Base-by-base conservation (phyloP, 2,797 vertebrate species). In the Galaxias olidus region DNA sequence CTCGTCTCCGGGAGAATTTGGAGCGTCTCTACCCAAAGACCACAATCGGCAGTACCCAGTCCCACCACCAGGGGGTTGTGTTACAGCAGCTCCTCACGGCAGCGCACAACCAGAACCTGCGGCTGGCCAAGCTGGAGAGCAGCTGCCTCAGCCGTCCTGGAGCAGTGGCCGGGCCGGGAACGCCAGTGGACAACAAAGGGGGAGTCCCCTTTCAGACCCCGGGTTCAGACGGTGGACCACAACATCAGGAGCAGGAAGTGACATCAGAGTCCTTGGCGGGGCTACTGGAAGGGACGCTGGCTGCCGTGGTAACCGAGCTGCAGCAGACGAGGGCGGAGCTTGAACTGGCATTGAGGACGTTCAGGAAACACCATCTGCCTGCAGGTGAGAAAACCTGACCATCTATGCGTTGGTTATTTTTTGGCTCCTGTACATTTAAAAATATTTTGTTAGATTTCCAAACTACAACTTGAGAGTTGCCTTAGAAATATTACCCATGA, bases 101-200 rank as follows among this genome's bases (percentile, higher is more conserved):
- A 9, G 88, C 80, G 62, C 88, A 69, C 51, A 83, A 84, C 0
- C 81, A 94, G 70, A 74, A 88, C 0, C 63, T 30, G 54, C 78
- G 91, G 58, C 90, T 97, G 0, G 30, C 83, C 40, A 85, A 75
- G 65, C 76, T 96, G 74, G 95, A 97, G 87, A 87, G 59, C 10
- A 61, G 76, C 17, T 93, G 90, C 81, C 68, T 87, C 60, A 74
- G 64, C 62, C 44, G 68, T 53, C 47, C 63, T 7, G 66, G 50
- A 41, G 61, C 47, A 10, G 71, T 49, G 18, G 51, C 15, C 48
- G 66, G 57, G n/a, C 19, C 19, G 50, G 42, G 49, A 20, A 12
- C 18, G 11, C 9, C 55, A 9, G 1, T 30, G 0, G 82, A 80
- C 48, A 45, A 17, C 0, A 91, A 90, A 49, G 69, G 44, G 8